Evolutionary conservation across 2,888 invertebrate species (phyloP), one percentile per base, ranked within the genome.

Genomic region (Leptinotarsa juncta): DNA sequence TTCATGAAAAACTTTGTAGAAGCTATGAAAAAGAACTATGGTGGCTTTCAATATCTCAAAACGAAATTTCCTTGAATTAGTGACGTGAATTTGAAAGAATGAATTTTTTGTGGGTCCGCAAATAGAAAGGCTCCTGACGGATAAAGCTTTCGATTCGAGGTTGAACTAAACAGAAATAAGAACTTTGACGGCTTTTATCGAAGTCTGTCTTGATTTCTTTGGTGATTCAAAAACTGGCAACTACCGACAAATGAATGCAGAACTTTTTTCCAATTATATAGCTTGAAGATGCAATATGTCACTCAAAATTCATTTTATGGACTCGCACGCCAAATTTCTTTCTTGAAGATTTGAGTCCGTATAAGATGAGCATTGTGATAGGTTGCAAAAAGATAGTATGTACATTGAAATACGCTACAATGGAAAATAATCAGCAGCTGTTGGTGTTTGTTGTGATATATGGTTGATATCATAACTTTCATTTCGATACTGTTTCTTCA

Each of bases 231-330:
- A 55, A 51, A 1, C 16, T 68, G 68, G 16, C 4, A 55, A 68
- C 68, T 68, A 68, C 57, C 26, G 16, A 68, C 53, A 53, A 53
- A 68, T 68, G n/a, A 68, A 53, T 68, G 12, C 7, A 53, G 55
- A 53, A 16, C 55, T 68, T 26, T 0, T 3, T 49, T 67, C 5
- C 4, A 4, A n/a, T 67, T 67, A n/a, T 70, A 57, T 66, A 71
- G 49, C 67, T 67, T 42, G 2, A 71, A 65, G 53, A 50, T 74
- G 70, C 70, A 74, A 74, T 55, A 65, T 70, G 74, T 70, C 70
- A 53, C 68, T 75, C 62, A 0, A 26, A 72, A 72, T 75, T 75
- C 48, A 72, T 65, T 72, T 72, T 75, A 57, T 69, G 65, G 65
- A 69, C 49, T 75, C 69, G 15, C 65, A 74, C 12, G n/a, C 2